Percentiles rank a stretch among this genome's conserved stretches.
phyloP scores from a whole-genome alignment of 2,888 invertebrate genomes.

The Amorpha juglandis region DNA sequence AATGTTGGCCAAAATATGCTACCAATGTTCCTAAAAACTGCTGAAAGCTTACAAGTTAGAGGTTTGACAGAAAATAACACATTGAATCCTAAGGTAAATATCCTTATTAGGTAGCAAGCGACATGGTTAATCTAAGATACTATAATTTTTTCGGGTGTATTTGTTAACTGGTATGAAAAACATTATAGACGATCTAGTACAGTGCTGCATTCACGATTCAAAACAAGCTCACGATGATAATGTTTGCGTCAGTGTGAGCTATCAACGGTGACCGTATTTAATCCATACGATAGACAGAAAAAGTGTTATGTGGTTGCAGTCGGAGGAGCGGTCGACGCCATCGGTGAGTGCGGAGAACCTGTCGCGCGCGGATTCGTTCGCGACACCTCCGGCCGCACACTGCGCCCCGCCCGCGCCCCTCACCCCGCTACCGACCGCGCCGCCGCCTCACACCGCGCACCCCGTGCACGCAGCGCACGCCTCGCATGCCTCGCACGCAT shows the following conservation, averaged over 20 bases:
- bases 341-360: conserved; percentile 79
- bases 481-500: conserved; percentile 41
- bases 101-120: neutral
- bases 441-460: conserved; percentile 42
- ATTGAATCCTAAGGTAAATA: conserved; percentile 81
- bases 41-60: conserved; percentile 94
- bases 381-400: conserved; percentile 72
- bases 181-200: too few relatives aligned
- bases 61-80: conserved; percentile 94
- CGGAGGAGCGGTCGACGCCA: conserved; percentile 78
- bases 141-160: too few relatives aligned
- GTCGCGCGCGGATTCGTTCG: conserved; percentile 73
- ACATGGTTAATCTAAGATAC: neutral
- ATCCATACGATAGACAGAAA: neutral
- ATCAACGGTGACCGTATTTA: neutral
- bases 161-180: too few relatives aligned
- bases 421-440: conserved; percentile 59
- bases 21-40: conserved; percentile 95
- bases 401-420: conserved; percentile 56
- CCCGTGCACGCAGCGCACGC: conserved; percentile 48
- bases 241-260: neutral
- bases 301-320: conserved; percentile 49
- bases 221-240: neutral
- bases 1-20: conserved; percentile 96
- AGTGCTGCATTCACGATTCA: neutral